Conservation (phyloP, 2,797 vertebrate genomes). For the Siniperca undulata region DNA sequence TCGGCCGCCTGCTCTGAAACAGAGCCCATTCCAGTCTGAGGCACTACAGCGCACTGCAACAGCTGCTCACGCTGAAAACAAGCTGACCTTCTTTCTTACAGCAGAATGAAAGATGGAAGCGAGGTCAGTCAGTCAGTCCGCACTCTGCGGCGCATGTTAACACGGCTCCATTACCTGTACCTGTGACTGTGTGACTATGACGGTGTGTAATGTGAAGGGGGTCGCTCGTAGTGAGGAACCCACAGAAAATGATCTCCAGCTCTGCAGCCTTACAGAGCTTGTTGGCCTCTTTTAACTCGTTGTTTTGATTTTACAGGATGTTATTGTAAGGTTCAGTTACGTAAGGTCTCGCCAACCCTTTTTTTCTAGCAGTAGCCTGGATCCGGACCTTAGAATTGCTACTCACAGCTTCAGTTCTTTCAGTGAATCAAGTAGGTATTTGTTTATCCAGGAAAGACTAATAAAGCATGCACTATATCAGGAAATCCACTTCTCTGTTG, state of each 20-base stretch:
- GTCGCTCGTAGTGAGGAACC: background rate
- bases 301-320: background rate
- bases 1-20: conserved; percentile 20
- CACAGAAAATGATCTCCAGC: background rate
- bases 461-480: background rate
- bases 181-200: background rate
- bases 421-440: too few species aligned
- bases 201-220: background rate
- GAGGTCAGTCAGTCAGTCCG: background rate
- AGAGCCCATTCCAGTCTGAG: conserved; percentile 18
- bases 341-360: background rate
- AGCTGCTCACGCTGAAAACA: conserved; percentile 13
- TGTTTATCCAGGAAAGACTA: background rate
- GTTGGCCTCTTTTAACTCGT: background rate
- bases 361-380: background rate
- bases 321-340: background rate
- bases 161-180: background rate
- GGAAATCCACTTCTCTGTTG: conserved; percentile 10
- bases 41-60: background rate
- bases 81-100: conserved; percentile 7
- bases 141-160: background rate
- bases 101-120: background rate
- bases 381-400: background rate
- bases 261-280: background rate
- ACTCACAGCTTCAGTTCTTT: background rate